A percentile compares a stretch with the other conserved stretches of the same genome.
These are phyloP conservation scores for Gorilla gorilla DNA, from an alignment of 2,113 vertebrate genomes.

Conservation along the genomic window DNA sequence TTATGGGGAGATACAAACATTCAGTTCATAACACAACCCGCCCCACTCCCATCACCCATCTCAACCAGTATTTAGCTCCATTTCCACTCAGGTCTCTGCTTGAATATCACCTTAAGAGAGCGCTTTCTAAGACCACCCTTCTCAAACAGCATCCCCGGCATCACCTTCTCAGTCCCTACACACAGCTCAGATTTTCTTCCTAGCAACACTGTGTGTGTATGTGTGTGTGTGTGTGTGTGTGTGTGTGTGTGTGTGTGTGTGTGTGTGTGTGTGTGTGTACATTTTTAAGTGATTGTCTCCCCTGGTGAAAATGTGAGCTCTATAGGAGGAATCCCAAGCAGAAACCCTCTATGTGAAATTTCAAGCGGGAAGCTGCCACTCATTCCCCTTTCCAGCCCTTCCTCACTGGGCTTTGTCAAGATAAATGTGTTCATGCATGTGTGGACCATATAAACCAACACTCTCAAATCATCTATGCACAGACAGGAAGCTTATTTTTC, in stretches of 20 bases:
- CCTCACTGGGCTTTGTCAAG: neutral
- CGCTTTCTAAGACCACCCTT: neutral
- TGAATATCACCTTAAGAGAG: neutral
- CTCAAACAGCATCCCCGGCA: neutral
- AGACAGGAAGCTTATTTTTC: neutral
- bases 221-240: neutral
- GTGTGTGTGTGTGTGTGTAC: neutral
- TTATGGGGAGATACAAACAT: neutral
- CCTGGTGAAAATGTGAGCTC: neutral
- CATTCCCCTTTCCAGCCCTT: neutral
- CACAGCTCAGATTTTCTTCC: neutral
- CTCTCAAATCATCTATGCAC: neutral
- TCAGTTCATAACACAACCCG: neutral
- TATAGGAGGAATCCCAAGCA: neutral
- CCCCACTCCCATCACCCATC: neutral
- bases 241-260: neutral
- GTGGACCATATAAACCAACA: neutral
- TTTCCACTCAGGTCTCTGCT: neutral
- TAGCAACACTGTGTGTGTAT: neutral
- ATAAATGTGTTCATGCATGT: fast-evolving
- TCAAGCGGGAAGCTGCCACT: neutral
- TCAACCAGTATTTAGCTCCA: neutral
- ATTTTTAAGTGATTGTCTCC: neutral
- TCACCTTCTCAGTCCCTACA: neutral
- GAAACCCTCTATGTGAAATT: neutral